phyloP scores from a whole-genome alignment of 1,140 invertebrate species.

The Orius laevigatus region DNA sequence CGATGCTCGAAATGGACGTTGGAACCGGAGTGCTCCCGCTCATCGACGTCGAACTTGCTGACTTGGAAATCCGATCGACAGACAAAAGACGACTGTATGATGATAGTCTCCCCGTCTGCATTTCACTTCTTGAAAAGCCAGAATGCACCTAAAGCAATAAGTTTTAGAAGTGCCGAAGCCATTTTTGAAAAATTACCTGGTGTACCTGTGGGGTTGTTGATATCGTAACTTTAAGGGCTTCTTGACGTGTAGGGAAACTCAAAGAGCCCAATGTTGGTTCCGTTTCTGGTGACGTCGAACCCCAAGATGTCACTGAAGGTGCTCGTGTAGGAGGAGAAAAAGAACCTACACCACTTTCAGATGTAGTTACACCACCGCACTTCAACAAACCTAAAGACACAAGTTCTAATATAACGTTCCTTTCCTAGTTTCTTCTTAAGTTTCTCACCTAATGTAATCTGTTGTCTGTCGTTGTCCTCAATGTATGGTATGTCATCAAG shows the following conservation, averaged over 20 bases:
- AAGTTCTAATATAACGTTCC: too few species aligned
- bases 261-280: constrained; percentile 7
- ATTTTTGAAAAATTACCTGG: constrained; percentile 26
- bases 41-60: constrained; percentile 16
- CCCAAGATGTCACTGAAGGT: constrained; percentile 7
- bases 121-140: too few species aligned
- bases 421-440: too few species aligned
- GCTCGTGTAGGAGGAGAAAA: constrained; percentile 5
- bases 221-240: constrained; percentile 34
- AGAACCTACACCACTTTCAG: constrained; percentile 14
- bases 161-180: too few species aligned
- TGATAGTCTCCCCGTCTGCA: too few species aligned
- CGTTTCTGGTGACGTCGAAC: constrained; percentile 10
- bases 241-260: constrained; percentile 17
- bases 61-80: constrained; percentile 16
- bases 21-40: constrained; percentile 4
- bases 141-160: too few species aligned
- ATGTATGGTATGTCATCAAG: constrained; percentile 55
- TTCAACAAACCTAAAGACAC: constrained; percentile 1
- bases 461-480: constrained; percentile 38
- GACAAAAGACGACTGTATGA: neutral
- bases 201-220: constrained; percentile 36
- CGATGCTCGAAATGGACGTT: constrained; percentile 45
- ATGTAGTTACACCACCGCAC: neutral
- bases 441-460: constrained; percentile 23